Conservation (phyloP, 2,888 invertebrate genomes). For the Thymelicus sylvestris region DNA sequence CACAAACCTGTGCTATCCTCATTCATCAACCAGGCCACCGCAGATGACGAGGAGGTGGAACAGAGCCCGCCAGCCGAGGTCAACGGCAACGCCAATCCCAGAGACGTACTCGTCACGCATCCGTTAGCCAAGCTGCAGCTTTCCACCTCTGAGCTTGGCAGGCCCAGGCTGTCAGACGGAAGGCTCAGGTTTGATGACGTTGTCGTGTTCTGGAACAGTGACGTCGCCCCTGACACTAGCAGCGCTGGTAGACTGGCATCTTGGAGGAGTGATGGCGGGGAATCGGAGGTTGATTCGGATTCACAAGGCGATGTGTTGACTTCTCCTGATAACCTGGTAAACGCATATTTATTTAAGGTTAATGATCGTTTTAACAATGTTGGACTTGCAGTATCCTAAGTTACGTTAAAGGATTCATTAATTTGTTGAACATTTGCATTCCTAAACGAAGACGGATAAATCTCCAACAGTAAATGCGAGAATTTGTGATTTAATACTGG, state of each 20-base stretch:
- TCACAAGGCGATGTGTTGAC: constrained; percentile 85
- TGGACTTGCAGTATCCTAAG: too few species aligned
- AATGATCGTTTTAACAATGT: too few species aligned
- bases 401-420: too few species aligned
- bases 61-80: constrained; percentile 72
- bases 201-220: constrained; percentile 73
- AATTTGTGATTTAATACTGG: not conserved
- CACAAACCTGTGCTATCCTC: constrained; percentile 77
- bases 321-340: constrained; percentile 73
- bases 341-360: not conserved
- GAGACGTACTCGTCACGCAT: constrained; percentile 65
- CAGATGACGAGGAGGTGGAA: constrained; percentile 75
- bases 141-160: constrained; percentile 64
- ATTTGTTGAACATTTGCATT: too few species aligned
- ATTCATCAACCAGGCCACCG: constrained; percentile 84
- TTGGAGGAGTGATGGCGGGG: constrained; percentile 79
- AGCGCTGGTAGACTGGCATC: constrained; percentile 75
- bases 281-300: constrained; percentile 86
- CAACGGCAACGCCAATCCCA: constrained; percentile 72
- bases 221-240: constrained; percentile 73
- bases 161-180: constrained; percentile 63
- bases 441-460: too few species aligned
- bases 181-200: constrained; percentile 61
- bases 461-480: too few species aligned
- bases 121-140: constrained; percentile 73